Evolutionary conservation across 2,888 invertebrate genomes (phyloP).

Genomic region (Ochropleura leucogaster): DNA sequence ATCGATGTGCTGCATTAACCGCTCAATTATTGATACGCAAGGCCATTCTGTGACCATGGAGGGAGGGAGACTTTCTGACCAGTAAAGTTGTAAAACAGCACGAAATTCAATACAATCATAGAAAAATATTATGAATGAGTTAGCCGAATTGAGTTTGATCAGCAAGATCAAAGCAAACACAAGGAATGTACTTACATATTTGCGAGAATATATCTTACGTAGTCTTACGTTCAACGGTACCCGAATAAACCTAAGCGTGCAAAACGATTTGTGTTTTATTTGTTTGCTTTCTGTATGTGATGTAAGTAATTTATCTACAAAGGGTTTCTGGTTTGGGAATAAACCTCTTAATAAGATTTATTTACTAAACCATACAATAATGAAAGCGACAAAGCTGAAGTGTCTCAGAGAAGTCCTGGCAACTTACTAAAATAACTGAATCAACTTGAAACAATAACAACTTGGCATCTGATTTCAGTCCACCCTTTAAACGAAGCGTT

Average conservation of each 20-base stretch:
- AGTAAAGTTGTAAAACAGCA: constrained; percentile 25
- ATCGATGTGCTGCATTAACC: constrained; percentile 64
- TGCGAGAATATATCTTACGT: constrained; percentile 21
- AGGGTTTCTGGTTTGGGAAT: background rate
- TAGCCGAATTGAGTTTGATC: constrained; percentile 34
- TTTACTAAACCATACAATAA: constrained; percentile 19
- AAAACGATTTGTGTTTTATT: constrained; percentile 25
- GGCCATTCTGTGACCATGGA: constrained; percentile 62
- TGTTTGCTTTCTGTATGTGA: constrained; percentile 2
- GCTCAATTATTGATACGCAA: constrained; percentile 67
- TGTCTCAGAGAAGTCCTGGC: background rate
- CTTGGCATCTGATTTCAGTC: constrained; percentile 30
- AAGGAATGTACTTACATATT: constrained; percentile 18
- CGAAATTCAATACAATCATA: constrained; percentile 41
- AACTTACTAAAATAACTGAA: constrained; percentile 35
- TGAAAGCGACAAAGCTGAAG: constrained; percentile 11
- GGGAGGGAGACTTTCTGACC: constrained; percentile 55
- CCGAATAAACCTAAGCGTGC: constrained; percentile 9
- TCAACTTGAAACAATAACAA: constrained; percentile 38
- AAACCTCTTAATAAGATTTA: constrained; percentile 22
- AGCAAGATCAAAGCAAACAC: constrained; percentile 39
- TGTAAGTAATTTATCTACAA: constrained; percentile 4
- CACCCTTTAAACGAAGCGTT: constrained; percentile 35
- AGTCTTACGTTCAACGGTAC: constrained; percentile 18
- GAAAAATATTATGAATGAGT: constrained; percentile 23